These are phyloP conservation scores for Acinonyx jubatus DNA, from an alignment of 2,113 vertebrate genomes.

Conservation along the genomic window DNA sequence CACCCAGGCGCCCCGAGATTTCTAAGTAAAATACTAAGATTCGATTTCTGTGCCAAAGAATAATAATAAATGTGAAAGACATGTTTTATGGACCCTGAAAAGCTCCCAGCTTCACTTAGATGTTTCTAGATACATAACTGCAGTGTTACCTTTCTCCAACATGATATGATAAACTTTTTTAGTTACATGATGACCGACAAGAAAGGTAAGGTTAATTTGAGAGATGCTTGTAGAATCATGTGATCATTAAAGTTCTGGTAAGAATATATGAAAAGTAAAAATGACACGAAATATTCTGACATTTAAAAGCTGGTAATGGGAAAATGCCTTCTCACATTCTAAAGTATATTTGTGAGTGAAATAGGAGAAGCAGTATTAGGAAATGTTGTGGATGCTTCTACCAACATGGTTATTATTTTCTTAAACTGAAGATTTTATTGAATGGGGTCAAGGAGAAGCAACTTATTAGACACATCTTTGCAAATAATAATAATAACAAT, in stretches of 20 bases:
- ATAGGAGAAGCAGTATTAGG: not conserved
- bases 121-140: constrained; percentile 24
- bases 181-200: not conserved
- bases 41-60: not conserved
- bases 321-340: not conserved
- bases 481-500: not conserved
- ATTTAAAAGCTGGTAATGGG: not conserved
- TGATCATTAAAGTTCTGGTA: not conserved
- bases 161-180: not conserved
- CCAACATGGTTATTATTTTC: not conserved
- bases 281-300: not conserved
- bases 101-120: not conserved
- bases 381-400: not conserved
- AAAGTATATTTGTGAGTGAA: constrained; percentile 22
- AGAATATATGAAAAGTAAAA: not conserved
- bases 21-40: not conserved
- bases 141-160: not conserved
- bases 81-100: not conserved
- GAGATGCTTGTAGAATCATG: not conserved
- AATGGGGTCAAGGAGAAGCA: not conserved
- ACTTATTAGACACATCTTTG: not conserved
- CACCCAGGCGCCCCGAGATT: not conserved
- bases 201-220: not conserved
- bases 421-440: not conserved
- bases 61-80: not conserved